These are phyloP conservation scores for Callospermophilus lateralis DNA, from an alignment of 2,113 vertebrate species.

Conservation along the genomic window DNA sequence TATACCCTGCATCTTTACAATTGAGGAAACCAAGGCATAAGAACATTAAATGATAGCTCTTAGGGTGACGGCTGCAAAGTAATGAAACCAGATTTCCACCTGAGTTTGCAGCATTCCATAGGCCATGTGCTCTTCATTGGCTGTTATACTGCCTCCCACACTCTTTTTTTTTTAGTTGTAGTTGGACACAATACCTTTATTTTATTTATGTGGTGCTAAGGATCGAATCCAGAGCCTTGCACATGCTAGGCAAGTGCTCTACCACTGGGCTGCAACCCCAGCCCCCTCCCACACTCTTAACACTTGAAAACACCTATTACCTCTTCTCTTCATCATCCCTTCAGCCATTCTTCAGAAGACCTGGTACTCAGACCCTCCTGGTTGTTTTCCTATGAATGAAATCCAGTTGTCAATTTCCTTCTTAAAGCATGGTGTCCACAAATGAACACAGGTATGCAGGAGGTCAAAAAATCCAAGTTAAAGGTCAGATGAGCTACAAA, in stretches of 20 bases:
- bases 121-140: not conserved
- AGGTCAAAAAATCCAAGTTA: not conserved
- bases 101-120: not conserved
- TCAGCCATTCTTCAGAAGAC: constrained; percentile 16
- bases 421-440: not conserved
- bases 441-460: not conserved
- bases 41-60: constrained; percentile 45
- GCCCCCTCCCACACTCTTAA: not conserved
- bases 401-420: constrained; percentile 20
- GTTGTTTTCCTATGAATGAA: not conserved
- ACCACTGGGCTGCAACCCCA: too few relatives aligned
- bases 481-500: not conserved
- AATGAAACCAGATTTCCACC: not conserved
- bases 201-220: too few relatives aligned
- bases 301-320: not conserved
- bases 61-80: constrained; percentile 18
- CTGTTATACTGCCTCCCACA: not conserved
- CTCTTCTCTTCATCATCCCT: not conserved
- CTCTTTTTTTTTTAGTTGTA: not conserved
- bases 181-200: too few relatives aligned
- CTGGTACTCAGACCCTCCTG: not conserved
- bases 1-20: constrained; percentile 21
- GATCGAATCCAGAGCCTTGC: too few relatives aligned
- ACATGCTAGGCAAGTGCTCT: too few relatives aligned
- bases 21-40: constrained; percentile 37